These are phyloP conservation scores for Anorthoa munda DNA, from an alignment of 2,888 invertebrate genomes.

Conservation along the genomic window DNA sequence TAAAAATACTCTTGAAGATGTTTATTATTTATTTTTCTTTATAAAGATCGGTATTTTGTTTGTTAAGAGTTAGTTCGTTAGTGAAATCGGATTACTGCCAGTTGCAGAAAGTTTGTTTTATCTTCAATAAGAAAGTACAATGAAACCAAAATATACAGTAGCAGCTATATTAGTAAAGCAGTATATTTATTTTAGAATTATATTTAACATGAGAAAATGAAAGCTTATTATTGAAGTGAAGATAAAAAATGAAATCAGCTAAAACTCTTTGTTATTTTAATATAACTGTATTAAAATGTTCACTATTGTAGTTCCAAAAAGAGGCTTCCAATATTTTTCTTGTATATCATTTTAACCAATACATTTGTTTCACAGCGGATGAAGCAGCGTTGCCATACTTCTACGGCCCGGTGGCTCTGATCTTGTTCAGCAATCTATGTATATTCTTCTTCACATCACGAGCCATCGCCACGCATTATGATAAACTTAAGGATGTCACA, in stretches of 20 bases:
- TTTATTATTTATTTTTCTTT: slow-evolving; percentile 17
- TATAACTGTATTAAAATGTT: neutral
- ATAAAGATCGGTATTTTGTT: slow-evolving; percentile 22
- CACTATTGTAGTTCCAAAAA: neutral
- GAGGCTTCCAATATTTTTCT: neutral
- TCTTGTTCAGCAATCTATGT: slow-evolving; percentile 88
- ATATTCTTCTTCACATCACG: slow-evolving; percentile 90
- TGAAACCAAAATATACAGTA: neutral
- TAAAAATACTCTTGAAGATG: neutral
- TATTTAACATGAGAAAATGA: neutral
- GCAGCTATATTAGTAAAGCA: no score
- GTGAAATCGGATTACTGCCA: slow-evolving; percentile 33
- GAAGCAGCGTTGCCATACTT: slow-evolving; percentile 91
- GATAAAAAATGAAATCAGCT: neutral
- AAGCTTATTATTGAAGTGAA: neutral
- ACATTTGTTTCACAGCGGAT: slow-evolving; percentile 84
- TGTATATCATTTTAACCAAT: slow-evolving; percentile 3
- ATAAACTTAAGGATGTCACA: slow-evolving; percentile 88
- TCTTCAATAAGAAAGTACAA: slow-evolving; percentile 7
- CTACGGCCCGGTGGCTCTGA: slow-evolving; percentile 91
- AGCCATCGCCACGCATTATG: slow-evolving; percentile 87
- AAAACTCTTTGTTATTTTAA: neutral
- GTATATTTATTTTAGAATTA: slow-evolving; percentile 19
- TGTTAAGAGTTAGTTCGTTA: slow-evolving; percentile 27
- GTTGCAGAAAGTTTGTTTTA: slow-evolving; percentile 14